Conservation (phyloP, 2,888 invertebrate genomes). For the Melieria crassipennis region DNA sequence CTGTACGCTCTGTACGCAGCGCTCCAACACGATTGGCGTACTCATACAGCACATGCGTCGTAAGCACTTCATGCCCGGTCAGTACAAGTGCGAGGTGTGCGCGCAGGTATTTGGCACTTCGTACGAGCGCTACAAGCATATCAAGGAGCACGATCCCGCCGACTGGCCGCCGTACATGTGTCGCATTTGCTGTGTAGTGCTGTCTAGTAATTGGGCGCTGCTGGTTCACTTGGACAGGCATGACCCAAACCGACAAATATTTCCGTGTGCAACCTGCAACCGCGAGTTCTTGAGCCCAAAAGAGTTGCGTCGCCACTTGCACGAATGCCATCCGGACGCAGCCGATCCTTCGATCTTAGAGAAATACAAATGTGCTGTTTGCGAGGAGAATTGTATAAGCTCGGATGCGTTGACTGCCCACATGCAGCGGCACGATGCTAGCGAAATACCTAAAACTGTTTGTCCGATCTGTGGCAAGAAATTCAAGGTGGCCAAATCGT, state of each 20-base stretch:
- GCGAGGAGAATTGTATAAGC: too few species aligned
- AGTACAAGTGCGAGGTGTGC: conserved; percentile 37
- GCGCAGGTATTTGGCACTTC: conserved; percentile 17
- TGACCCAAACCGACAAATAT: conserved; percentile 24
- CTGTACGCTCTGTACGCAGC: conserved; percentile 36
- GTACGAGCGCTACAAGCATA: conserved; percentile 34
- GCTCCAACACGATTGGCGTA: conserved; percentile 31
- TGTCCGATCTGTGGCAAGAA: too few species aligned
- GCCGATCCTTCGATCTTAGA: too few species aligned
- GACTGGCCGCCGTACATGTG: conserved; percentile 39
- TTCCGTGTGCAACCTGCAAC: conserved; percentile 20
- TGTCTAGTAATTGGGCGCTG: background rate
- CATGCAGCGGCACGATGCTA: too few species aligned
- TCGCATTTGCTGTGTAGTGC: conserved; percentile 33
- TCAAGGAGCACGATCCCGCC: conserved; percentile 33
- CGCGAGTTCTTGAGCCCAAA: conserved; percentile 9
- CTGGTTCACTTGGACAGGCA: conserved; percentile 33
- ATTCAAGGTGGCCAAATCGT: too few species aligned
- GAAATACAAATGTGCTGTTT: too few species aligned
- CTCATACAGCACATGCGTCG: conserved; percentile 38
- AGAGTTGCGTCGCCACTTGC: conserved; percentile 10
- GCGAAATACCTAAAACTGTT: too few species aligned
- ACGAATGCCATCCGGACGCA: background rate
- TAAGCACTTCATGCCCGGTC: conserved; percentile 35
- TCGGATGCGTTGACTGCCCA: too few species aligned